A percentile compares a stretch with the other conserved stretches of the same genome.
These are phyloP conservation scores for Tor tambroides DNA, from an alignment of 2,113 vertebrate genomes.

Conservation along the genomic window DNA sequence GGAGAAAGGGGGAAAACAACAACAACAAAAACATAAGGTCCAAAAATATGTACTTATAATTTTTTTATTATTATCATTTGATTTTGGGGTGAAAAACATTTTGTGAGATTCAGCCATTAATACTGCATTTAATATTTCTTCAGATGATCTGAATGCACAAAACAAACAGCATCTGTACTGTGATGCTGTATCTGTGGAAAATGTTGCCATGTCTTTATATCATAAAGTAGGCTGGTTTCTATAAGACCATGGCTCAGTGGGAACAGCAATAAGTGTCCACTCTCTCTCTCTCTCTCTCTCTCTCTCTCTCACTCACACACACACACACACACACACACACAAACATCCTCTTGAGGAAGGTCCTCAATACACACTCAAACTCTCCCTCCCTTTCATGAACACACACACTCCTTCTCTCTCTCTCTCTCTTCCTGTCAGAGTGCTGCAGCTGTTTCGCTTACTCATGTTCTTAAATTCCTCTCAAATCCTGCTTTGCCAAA, in stretches of 20 bases:
- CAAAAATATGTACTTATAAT: background rate
- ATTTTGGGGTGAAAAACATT: background rate
- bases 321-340: background rate
- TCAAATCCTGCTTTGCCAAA: constrained; percentile 35
- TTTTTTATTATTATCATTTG: background rate
- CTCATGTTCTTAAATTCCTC: constrained; percentile 46
- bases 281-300: no score
- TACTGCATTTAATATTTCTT: background rate
- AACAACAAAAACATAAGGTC: no score
- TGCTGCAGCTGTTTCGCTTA: constrained; percentile 45
- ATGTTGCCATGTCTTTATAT: background rate
- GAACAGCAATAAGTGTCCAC: background rate
- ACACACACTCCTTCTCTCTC: constrained; percentile 33
- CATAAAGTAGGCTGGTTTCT: background rate
- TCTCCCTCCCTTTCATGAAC: constrained; percentile 26
- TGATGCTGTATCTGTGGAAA: background rate
- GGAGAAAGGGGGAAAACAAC: background rate
- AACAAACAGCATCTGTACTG: background rate
- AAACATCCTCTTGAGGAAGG: background rate
- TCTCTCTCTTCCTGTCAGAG: constrained; percentile 57
- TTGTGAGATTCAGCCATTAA: background rate
- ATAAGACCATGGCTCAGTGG: background rate
- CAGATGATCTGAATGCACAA: background rate
- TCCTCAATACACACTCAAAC: background rate
- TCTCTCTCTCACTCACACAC: no score